These are phyloP conservation scores for Tetragonisca angustula DNA, from an alignment of 2,888 invertebrate genomes.

Conservation along the genomic window DNA sequence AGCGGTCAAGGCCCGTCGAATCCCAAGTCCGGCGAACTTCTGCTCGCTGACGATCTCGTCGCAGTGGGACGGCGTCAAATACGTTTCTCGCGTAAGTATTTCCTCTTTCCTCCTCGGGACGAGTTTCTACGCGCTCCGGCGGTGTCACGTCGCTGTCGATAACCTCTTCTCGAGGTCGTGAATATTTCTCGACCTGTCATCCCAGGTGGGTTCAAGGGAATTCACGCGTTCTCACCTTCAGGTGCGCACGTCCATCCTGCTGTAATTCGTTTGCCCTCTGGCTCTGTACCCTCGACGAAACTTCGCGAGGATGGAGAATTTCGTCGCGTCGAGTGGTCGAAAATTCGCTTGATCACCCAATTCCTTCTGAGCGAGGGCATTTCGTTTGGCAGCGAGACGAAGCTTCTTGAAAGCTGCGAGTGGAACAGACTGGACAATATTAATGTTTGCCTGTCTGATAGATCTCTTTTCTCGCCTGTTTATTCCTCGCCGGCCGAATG, in stretches of 20 bases:
- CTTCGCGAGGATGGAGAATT: conserved; percentile 27
- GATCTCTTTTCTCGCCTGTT: not conserved
- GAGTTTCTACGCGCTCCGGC: not conserved
- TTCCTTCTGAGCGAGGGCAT: not conserved
- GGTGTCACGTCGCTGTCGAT: conserved; percentile 29
- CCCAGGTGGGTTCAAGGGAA: not conserved
- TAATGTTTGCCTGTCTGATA: conserved; percentile 12
- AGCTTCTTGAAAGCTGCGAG: not conserved
- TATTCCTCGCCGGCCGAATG: not conserved
- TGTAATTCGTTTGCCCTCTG: conserved; percentile 21
- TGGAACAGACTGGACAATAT: not conserved
- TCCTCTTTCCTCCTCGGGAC: not conserved
- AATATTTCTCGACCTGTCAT: conserved; percentile 33
- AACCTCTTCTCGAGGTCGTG: conserved; percentile 11
- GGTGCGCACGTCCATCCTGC: conserved; percentile 8
- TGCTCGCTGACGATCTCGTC: conserved; percentile 35
- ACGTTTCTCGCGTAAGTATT: not conserved
- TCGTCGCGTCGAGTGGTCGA: not conserved
- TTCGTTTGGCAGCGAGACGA: conserved; percentile 6
- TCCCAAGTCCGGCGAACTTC: conserved; percentile 27
- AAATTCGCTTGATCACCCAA: conserved; percentile 36
- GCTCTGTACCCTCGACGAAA: conserved; percentile 4
- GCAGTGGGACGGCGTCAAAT: conserved; percentile 8
- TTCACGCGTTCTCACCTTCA: conserved; percentile 27
- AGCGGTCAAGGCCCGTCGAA: conserved; percentile 69